Percentiles rank a stretch among this genome's conserved stretches.
Conservation (phyloP, 2,797 vertebrate species). For the Chloroceryle inda region DNA sequence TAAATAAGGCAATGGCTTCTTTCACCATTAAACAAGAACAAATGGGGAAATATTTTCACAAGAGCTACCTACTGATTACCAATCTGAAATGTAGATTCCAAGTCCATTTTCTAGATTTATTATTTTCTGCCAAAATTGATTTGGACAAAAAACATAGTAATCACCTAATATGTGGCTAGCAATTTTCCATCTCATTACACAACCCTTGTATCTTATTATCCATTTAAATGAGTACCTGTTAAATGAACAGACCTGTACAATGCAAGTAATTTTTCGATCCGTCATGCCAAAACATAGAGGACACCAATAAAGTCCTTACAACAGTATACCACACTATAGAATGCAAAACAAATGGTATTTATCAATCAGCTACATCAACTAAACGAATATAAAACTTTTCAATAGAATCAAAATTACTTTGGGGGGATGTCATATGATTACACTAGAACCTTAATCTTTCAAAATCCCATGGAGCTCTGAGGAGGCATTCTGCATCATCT, state of each 20-base stretch:
- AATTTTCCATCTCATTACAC: slow-evolving; percentile 78
- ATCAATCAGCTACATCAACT: background rate
- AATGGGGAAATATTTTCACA: slow-evolving; percentile 59
- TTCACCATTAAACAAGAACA: slow-evolving; percentile 31
- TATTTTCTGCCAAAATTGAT: slow-evolving; percentile 75
- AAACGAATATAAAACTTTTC: background rate
- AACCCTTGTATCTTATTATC: slow-evolving; percentile 67
- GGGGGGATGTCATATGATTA: background rate
- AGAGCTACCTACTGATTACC: slow-evolving; percentile 54
- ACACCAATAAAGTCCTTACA: slow-evolving; percentile 27
- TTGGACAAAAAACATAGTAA: slow-evolving; percentile 63
- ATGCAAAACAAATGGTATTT: slow-evolving; percentile 22
- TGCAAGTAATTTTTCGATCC: slow-evolving; percentile 58
- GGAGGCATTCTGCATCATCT: background rate
- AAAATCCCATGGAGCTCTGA: background rate
- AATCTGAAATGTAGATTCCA: slow-evolving; percentile 11
- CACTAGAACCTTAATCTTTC: background rate
- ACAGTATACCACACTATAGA: background rate
- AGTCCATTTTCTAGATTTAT: slow-evolving; percentile 67
- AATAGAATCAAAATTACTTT: slow-evolving; percentile 5
- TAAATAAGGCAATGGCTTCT: slow-evolving; percentile 17
- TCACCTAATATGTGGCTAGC: slow-evolving; percentile 56
- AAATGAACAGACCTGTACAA: slow-evolving; percentile 58
- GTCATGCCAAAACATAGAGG: slow-evolving; percentile 59
- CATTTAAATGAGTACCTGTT: slow-evolving; percentile 72